Conservation (phyloP, 2,888 invertebrate species). For the Caenorhabditis plicata region DNA sequence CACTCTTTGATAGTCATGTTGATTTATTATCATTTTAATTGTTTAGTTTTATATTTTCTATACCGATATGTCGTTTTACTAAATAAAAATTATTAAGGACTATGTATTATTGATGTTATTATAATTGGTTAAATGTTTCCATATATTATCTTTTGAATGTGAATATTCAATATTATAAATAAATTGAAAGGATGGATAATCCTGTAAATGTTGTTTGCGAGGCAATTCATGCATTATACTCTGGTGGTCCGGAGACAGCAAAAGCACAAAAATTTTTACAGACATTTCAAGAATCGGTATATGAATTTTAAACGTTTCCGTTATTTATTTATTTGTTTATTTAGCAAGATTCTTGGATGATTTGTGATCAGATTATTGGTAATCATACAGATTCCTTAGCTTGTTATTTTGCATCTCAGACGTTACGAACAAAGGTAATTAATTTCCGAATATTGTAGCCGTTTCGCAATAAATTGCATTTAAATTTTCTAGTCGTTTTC, state of each 20-base stretch:
- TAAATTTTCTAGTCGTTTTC: no score
- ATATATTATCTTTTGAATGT: neutral
- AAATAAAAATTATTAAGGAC: neutral
- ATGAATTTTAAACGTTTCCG: conserved; percentile 4
- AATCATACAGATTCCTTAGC: conserved; percentile 73
- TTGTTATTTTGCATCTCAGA: conserved; percentile 92
- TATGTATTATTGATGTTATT: neutral
- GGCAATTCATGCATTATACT: conserved; percentile 28
- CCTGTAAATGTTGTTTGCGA: conserved; percentile 17
- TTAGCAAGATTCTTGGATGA: conserved; percentile 93
- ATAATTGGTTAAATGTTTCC: no score
- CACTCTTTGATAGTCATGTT: conserved; percentile 55
- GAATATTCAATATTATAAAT: neutral
- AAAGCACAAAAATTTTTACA: conserved; percentile 21
- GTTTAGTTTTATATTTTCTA: neutral
- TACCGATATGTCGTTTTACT: neutral
- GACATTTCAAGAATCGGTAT: conserved; percentile 30
- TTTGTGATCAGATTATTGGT: conserved; percentile 88
- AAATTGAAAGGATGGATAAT: conserved; percentile 7
- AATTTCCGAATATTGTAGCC: no score
- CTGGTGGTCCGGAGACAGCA: conserved; percentile 9
- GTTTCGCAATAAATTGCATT: no score
- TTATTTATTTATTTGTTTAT: conserved; percentile 10
- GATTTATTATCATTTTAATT: conserved; percentile 48
- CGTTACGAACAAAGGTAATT: conserved; percentile 74